Percentiles rank a stretch among this genome's conserved stretches.
These are phyloP conservation scores for Vidua chalybeata DNA, from an alignment of 2,113 vertebrate genomes.

Conservation along the genomic window DNA sequence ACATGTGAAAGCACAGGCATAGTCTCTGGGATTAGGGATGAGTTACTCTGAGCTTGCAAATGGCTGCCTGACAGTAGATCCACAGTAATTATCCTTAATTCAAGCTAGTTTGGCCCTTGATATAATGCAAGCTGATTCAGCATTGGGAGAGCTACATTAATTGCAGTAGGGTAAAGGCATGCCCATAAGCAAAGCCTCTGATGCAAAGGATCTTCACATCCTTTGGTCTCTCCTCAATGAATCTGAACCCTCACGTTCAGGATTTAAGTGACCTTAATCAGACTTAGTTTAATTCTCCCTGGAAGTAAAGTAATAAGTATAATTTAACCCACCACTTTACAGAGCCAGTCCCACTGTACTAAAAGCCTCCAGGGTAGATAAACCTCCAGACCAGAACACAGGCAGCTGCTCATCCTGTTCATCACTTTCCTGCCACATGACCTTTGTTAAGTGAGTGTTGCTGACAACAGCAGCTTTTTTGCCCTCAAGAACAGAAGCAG, in stretches of 20 bases:
- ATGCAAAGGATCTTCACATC: neutral
- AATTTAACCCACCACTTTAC: neutral
- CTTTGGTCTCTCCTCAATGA: neutral
- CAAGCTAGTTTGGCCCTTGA: neutral
- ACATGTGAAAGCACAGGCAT: neutral
- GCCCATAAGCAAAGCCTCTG: neutral
- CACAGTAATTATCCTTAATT: neutral
- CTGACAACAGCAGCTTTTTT: neutral
- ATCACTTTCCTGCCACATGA: neutral
- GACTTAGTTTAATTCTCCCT: neutral
- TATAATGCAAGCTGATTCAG: neutral
- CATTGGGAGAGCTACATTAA: neutral
- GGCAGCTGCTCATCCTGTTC: neutral
- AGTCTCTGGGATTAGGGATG: neutral
- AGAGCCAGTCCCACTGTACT: neutral
- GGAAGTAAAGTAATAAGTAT: neutral
- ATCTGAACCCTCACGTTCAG: neutral
- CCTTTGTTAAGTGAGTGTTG: neutral
- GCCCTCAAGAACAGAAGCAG: neutral
- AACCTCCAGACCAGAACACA: neutral
- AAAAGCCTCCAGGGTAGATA: neutral
- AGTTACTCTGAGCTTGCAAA: neutral
- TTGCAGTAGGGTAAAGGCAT: neutral
- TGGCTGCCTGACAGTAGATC: neutral
- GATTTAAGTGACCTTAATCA: neutral